Evolutionary conservation across 35 echinoderm and acorn worm genomes (phyloP).

Genomic region (Ophioderma brevispina): DNA sequence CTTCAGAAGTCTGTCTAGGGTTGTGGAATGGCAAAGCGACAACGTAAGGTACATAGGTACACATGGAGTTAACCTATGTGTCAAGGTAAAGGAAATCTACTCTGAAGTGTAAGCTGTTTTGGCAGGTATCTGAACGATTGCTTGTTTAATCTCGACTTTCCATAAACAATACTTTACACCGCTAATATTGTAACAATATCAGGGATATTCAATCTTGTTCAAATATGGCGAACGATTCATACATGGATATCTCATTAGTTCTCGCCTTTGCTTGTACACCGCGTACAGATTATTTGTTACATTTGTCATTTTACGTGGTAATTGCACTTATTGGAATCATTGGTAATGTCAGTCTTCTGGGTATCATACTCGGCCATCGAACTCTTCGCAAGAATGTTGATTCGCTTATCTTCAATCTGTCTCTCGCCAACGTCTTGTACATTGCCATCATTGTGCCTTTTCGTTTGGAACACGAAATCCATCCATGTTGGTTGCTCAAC

Average conservation of each 20-base stretch:
- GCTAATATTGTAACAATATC: no score
- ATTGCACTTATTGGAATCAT: not conserved
- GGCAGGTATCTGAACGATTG: no score
- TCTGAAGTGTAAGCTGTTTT: no score
- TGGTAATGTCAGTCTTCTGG: not conserved
- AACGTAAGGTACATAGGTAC: no score
- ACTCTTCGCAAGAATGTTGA: not conserved
- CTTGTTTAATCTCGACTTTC: no score
- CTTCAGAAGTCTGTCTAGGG: no score
- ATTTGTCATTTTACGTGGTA: not conserved
- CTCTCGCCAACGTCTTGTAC: not conserved
- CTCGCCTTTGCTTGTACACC: not conserved
- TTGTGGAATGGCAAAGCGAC: no score
- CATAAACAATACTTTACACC: no score
- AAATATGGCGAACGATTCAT: no score
- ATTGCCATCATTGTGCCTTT: not conserved
- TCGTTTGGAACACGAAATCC: not conserved
- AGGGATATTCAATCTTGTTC: no score
- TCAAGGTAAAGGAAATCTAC: no score
- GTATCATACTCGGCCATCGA: not conserved
- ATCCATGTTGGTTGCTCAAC: not conserved
- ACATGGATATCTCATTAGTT: not conserved
- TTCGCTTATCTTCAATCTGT: not conserved
- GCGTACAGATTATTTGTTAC: not conserved
- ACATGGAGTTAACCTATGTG: no score